Conservation (phyloP, 2,888 invertebrate genomes). For the Cerastis rubricosa region DNA sequence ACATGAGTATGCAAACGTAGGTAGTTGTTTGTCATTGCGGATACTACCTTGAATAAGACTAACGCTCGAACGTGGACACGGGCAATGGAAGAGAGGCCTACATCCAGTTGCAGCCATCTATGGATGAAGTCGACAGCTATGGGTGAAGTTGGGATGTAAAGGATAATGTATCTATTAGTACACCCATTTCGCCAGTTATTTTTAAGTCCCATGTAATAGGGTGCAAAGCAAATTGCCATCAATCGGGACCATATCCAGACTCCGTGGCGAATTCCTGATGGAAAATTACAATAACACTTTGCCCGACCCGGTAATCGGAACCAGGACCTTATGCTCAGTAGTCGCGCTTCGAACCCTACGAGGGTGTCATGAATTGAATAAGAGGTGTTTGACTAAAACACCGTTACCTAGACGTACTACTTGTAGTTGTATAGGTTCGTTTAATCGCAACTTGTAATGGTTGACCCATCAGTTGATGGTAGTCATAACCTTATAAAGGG, state of each 20-base stretch:
- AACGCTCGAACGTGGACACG: not conserved
- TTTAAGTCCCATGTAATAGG: not conserved
- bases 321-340: not conserved
- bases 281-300: not conserved
- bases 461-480: not conserved
- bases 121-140: too few species aligned
- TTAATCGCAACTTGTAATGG: not conserved
- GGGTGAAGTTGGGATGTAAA: not conserved
- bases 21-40: not conserved
- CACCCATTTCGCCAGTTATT: too few species aligned
- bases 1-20: not conserved
- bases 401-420: not conserved
- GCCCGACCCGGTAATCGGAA: not conserved
- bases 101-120: not conserved
- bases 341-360: not conserved
- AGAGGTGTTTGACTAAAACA: not conserved
- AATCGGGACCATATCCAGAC: not conserved
- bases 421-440: too few species aligned
- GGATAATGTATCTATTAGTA: not conserved
- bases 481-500: not conserved
- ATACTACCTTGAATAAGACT: not conserved
- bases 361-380: not conserved
- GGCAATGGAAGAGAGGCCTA: not conserved
- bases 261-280: not conserved
- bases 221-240: not conserved